phyloP scores from a whole-genome alignment of 2,113 vertebrate species.

The Proterorhinus semilunaris region DNA sequence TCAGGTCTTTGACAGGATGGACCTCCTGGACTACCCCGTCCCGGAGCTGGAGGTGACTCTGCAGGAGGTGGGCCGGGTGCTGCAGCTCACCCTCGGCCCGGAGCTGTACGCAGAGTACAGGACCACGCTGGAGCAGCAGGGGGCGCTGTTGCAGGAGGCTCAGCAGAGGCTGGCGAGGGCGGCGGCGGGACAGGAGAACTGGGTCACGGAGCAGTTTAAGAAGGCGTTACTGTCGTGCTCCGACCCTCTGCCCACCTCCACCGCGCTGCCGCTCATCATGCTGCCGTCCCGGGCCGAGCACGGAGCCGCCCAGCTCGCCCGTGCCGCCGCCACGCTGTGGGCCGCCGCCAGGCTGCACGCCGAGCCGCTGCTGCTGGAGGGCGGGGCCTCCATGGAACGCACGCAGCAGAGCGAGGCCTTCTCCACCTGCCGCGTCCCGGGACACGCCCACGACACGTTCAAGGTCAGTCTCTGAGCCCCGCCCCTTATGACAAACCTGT shows the following conservation, averaged over 20 bases:
- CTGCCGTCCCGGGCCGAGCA: slow-evolving; percentile 54
- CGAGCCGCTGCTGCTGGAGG: slow-evolving; percentile 72
- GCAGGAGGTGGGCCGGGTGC: slow-evolving; percentile 72
- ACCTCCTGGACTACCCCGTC: slow-evolving; percentile 73
- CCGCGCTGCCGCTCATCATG: slow-evolving; percentile 73
- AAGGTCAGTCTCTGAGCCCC: slow-evolving; percentile 54
- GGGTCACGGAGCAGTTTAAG: slow-evolving; percentile 79
- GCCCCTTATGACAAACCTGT: too few species aligned
- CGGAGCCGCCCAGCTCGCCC: slow-evolving; percentile 53
- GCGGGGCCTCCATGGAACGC: slow-evolving; percentile 65
- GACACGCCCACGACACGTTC: slow-evolving; percentile 67
- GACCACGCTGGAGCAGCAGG: slow-evolving; percentile 62
- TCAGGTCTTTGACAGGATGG: slow-evolving; percentile 61
- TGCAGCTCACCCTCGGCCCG: slow-evolving; percentile 74
- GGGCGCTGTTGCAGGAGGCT: slow-evolving; percentile 53
- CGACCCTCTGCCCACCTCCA: slow-evolving; percentile 74
- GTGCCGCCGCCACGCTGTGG: slow-evolving; percentile 76
- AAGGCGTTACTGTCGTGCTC: slow-evolving; percentile 64
- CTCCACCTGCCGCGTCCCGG: slow-evolving; percentile 74
- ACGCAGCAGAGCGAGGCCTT: slow-evolving; percentile 79
- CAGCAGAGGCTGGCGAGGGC: slow-evolving; percentile 49
- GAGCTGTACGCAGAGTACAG: slow-evolving; percentile 69
- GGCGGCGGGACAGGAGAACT: slow-evolving; percentile 68
- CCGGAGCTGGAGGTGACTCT: slow-evolving; percentile 75
- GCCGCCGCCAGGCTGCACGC: slow-evolving; percentile 72